phyloP scores from a whole-genome alignment of 2,797 vertebrate genomes.

The Micrastur ruficollis region DNA sequence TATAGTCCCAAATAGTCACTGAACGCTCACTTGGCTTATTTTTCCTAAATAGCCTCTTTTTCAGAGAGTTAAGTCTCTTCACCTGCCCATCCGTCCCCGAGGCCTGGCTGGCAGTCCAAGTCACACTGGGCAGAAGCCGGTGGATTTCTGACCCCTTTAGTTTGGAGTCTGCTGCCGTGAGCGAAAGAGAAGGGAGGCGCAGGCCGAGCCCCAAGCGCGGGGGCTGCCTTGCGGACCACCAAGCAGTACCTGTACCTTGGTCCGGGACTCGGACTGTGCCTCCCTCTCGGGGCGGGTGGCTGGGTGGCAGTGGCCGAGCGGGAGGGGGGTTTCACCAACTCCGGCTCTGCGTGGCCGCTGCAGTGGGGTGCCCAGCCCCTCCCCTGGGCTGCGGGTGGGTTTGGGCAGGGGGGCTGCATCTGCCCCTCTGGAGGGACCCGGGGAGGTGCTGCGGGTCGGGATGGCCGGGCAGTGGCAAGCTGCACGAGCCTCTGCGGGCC shows the following conservation, averaged over 20 bases:
- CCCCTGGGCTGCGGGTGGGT: not conserved
- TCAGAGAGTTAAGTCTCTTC: conserved; percentile 11
- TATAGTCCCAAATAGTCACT: conserved; percentile 49
- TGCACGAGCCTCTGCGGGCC: not conserved
- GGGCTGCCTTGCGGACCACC: no score
- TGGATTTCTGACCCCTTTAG: not conserved
- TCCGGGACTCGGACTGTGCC: not conserved
- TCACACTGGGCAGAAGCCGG: not conserved
- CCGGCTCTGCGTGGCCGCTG: rapidly evolving
- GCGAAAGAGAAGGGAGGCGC: not conserved
- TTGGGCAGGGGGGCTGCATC: not conserved
- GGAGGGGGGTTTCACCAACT: not conserved
- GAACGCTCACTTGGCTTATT: conserved; percentile 55
- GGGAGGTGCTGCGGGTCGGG: not conserved
- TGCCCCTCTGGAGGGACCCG: rapidly evolving
- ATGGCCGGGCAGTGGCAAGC: not conserved
- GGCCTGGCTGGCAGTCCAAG: not conserved
- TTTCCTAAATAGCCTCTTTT: conserved; percentile 42
- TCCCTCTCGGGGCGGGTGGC: not conserved
- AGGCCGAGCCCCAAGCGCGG: rapidly evolving
- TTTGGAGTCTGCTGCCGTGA: not conserved
- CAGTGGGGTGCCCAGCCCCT: not conserved
- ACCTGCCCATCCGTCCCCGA: not conserved
- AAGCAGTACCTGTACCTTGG: not conserved
- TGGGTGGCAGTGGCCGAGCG: not conserved